phyloP scores from a whole-genome alignment of 2,888 invertebrate species.

The Diogma glabrata region DNA sequence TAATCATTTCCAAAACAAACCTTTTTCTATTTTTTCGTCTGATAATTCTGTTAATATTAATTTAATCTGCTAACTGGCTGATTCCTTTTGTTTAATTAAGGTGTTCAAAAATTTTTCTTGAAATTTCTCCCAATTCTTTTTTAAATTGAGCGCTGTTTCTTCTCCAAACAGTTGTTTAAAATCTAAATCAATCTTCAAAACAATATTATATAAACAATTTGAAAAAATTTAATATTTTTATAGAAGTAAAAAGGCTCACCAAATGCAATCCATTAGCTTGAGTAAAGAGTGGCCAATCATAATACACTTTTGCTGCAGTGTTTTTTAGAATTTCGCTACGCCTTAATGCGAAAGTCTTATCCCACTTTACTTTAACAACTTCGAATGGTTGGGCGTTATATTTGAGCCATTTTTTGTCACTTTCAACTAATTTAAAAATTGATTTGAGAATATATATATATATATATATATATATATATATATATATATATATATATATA shows the following conservation, averaged over 20 bases:
- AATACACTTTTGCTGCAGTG: neutral
- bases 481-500: too few relatives aligned
- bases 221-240: neutral
- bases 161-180: neutral
- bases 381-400: neutral
- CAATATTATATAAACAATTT: neutral
- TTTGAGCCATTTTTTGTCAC: neutral
- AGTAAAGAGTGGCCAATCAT: neutral
- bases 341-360: neutral
- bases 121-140: neutral
- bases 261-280: neutral
- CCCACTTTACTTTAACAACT: neutral
- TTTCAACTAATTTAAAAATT: neutral
- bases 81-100: neutral
- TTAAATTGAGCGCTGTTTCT: neutral
- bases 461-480: too few relatives aligned
- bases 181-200: neutral
- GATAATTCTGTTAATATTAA: neutral
- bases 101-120: neutral
- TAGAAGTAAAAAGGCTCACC: neutral
- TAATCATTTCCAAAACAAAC: neutral
- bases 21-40: neutral
- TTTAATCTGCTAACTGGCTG: neutral
- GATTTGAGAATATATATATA: neutral
- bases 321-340: neutral